These are phyloP conservation scores for Cinara cedri DNA, from an alignment of 2,888 invertebrate genomes.

Conservation along the genomic window DNA sequence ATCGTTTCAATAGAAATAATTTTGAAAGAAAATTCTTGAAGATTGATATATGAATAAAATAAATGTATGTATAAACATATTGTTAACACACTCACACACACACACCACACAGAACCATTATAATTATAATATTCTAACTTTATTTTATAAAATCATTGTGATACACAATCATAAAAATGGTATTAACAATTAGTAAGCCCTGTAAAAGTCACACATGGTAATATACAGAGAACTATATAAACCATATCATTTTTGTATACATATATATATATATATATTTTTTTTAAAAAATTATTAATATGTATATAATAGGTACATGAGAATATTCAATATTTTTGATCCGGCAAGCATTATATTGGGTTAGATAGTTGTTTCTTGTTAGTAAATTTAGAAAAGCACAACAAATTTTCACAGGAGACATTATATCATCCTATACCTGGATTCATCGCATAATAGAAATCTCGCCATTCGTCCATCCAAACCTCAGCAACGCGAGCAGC, in stretches of 20 bases:
- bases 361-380: slow-evolving; percentile 39
- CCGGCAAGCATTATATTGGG: slow-evolving; percentile 47
- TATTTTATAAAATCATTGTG: not conserved
- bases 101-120: slow-evolving; percentile 13
- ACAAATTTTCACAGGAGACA: slow-evolving; percentile 40
- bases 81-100: not conserved
- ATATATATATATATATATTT: not conserved
- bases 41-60: not conserved
- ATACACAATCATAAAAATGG: not conserved
- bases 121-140: not conserved
- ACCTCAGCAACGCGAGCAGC: slow-evolving; percentile 98
- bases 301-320: not conserved
- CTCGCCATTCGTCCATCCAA: slow-evolving; percentile 99
- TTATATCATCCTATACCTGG: slow-evolving; percentile 73
- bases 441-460: slow-evolving; percentile 99
- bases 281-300: not conserved
- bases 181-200: not conserved
- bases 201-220: not conserved
- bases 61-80: slow-evolving; percentile 2
- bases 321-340: slow-evolving; percentile 25
- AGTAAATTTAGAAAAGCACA: slow-evolving; percentile 49
- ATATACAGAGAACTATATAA: not conserved
- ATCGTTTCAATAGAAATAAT: slow-evolving; percentile 57
- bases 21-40: slow-evolving; percentile 33
- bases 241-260: not conserved